Conservation (phyloP, 2,797 vertebrate species). For the Eulemur mongoz region DNA sequence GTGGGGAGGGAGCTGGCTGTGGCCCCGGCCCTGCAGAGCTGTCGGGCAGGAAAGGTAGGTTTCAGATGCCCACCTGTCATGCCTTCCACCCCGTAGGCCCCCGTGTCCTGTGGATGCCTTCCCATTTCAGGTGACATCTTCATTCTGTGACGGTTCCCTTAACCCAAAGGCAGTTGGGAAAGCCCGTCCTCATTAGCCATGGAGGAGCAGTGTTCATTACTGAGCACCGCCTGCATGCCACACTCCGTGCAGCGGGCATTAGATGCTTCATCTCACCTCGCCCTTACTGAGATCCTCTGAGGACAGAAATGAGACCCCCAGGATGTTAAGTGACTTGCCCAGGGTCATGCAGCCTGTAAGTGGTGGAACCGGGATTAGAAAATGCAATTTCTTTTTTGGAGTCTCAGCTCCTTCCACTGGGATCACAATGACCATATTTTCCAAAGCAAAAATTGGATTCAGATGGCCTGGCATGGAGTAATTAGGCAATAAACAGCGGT, state of each 20-base stretch:
- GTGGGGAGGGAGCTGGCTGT: not conserved
- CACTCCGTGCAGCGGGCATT: fast-evolving
- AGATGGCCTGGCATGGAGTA: not conserved
- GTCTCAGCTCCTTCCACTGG: not conserved
- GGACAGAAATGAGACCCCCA: not conserved
- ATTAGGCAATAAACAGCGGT: not conserved
- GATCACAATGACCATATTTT: not conserved
- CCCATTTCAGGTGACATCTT: not conserved
- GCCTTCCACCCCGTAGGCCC: not conserved
- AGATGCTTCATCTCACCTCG: fast-evolving
- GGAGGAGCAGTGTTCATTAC: fast-evolving
- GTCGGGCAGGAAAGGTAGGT: not conserved
- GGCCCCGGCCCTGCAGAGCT: not conserved
- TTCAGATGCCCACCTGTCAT: not conserved
- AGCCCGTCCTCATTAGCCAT: fast-evolving
- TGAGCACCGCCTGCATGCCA: not conserved
- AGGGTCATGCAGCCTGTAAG: not conserved
- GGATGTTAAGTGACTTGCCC: not conserved
- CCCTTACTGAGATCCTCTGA: not conserved
- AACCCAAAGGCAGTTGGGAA: not conserved
- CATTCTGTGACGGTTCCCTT: not conserved
- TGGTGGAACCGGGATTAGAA: not conserved
- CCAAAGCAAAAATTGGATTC: not conserved
- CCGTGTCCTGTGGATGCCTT: fast-evolving
- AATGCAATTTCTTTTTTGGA: not conserved